Evolutionary conservation across 1,140 invertebrate genomes (phyloP), one percentile per base, ranked within the genome.

Genomic region (Dufourea novaeangliae): DNA sequence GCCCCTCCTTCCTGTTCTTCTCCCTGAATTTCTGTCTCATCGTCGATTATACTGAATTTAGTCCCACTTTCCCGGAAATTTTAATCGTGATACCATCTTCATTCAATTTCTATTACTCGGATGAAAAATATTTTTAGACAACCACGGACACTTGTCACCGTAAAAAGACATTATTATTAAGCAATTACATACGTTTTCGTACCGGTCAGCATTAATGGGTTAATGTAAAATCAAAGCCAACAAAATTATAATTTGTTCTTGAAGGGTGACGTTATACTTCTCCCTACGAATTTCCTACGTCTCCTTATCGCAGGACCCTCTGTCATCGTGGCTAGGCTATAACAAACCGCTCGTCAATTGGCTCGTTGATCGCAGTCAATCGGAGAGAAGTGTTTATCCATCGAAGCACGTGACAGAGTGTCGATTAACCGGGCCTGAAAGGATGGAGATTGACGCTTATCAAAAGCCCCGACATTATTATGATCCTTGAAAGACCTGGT

Each of bases 351-450:
- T 11, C 34, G 12, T 73, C 75, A 61, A 79, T 79, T 54, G 25
- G 63, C 22, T 27, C 68, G 67, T 78, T 56, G 32, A 78, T 78
- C 63, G 27, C 57, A 57, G 34, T 64, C 78, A 12, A 78, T 85
- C 66, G 39, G 12, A 39, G 22, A 12, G 20, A 50, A 54, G 4
- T 71, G 68, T 77, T 70, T 70, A 77, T 11, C 0, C 32, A 8
- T 32, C 14, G 12, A n/a, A 56, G 44, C 41, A 59, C 84, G 84
- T 86, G 84, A 83, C 59, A 50, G 20, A 52, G 64, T 77, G 56
- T 85, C 83, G 54, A 77, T 64, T 86, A 68, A 76, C 80, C 22
- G 37, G 62, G 12, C 46, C 72, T 20, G 11, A 52, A 73, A 57
- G 27, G 27, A 71, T 50, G 22, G 32, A 68, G 27, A 69, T 66